Base-by-base conservation (phyloP, 2,113 vertebrate species). In the Uropsilus gracilis region DNA sequence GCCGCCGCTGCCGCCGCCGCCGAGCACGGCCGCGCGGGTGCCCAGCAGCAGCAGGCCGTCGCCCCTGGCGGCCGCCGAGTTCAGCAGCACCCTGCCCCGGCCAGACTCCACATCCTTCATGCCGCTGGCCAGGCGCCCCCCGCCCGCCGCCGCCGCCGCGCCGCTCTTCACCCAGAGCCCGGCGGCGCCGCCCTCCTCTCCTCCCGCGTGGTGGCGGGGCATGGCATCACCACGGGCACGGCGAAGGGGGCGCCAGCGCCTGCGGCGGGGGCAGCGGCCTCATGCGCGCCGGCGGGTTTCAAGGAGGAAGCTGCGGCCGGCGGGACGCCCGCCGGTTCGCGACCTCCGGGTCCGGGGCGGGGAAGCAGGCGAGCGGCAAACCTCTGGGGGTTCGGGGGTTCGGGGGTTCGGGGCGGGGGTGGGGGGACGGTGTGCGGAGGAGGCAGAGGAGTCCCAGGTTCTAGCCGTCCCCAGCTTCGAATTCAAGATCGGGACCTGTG, bases 121-220 rank as follows among this genome's bases (percentile, higher is more conserved):
- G 96, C 98, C 98, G 98, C 97, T 92, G 96, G 98, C 96, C 97
- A 32, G 94, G 94, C 98, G 95, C 98, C 97, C 90, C 97, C 97
- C 97, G 93, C 97, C 94, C 97, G 95, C 97, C 89, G 97, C 97
- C 89, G 97, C 98, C 98, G 68, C 97, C 97, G 96, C 98, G 97
- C 61, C 89, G 97, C 98, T 98, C 95, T 98, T 98, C 98, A 99
- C 98, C 99, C 99, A 99, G 98, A 99, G 99, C 98, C 99, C 99
- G 88, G 98, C 99, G 94, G 99, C 98, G 98, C 98, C 98, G 97
- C 98, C 99, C 98, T 98, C 96, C 90, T 99, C 99, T 94, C 99
- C 99, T 98, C 98, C 98, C 98, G 99, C 98, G 98, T 98, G 99
- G 98, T 99, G 99, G 98, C 99, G 99, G 98, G 99, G 99, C 99